Evolutionary conservation across 1,140 invertebrate genomes (phyloP).

Genomic region (Phthorimaea operculella): DNA sequence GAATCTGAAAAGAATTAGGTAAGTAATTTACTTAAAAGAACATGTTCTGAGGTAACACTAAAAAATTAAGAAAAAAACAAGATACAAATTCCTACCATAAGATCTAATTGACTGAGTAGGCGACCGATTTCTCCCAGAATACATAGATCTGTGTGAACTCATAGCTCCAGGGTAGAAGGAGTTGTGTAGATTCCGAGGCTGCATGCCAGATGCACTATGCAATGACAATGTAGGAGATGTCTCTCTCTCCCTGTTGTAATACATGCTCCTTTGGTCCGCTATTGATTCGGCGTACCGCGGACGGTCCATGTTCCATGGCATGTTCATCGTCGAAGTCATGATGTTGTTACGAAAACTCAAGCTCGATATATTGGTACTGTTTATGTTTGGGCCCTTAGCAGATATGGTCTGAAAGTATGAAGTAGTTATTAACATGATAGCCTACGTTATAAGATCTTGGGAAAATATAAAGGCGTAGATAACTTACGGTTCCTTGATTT

Average conservation of each 20-base stretch:
- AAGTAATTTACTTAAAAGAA: neutral
- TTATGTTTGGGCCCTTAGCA: constrained; percentile 29
- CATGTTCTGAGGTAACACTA: neutral
- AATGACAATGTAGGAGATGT: constrained; percentile 41
- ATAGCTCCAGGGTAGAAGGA: constrained; percentile 24
- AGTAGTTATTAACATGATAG: too few relatives aligned
- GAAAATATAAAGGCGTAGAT: neutral
- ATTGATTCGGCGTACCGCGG: constrained; percentile 21
- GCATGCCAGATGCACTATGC: constrained; percentile 27
- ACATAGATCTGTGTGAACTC: constrained; percentile 31
- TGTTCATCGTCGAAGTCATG: constrained; percentile 22
- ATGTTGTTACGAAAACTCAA: constrained; percentile 25
- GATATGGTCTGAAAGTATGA: constrained; percentile 25
- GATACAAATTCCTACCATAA: constrained; percentile 29
- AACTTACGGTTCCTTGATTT: constrained; percentile 21
- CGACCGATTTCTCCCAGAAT: constrained; percentile 40
- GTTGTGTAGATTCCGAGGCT: constrained; percentile 23
- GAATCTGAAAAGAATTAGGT: constrained; percentile 30
- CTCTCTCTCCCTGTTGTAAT: constrained; percentile 25
- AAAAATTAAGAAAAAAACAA: neutral
- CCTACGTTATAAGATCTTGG: too few relatives aligned
- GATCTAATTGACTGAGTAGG: constrained; percentile 37
- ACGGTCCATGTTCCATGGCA: constrained; percentile 21
- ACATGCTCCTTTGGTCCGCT: constrained; percentile 32
- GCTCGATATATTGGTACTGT: constrained; percentile 21